phyloP scores from a whole-genome alignment of 2,888 invertebrate genomes.

The Diplolepis rosae region DNA sequence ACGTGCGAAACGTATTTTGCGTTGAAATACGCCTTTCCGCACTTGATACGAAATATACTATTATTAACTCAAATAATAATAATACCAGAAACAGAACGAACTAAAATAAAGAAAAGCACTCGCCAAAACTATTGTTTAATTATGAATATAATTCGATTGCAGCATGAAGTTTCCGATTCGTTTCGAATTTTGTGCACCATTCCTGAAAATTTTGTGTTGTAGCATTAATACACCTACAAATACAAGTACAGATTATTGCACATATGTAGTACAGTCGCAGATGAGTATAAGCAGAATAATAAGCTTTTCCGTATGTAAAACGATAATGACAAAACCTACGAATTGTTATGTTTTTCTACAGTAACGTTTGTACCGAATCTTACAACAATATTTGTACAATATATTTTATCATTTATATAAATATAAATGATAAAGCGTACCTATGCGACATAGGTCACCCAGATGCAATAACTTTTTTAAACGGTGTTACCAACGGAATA shows the following conservation, averaged over 20 bases:
- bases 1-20: too few relatives aligned
- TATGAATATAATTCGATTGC: too few relatives aligned
- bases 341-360: constrained; percentile 73
- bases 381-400: constrained; percentile 72
- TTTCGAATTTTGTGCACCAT: background rate
- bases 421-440: constrained; percentile 66
- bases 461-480: constrained; percentile 73
- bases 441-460: constrained; percentile 70
- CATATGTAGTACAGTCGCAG: constrained; percentile 9
- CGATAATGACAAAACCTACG: constrained; percentile 51
- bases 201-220: constrained; percentile 1
- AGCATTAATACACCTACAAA: background rate
- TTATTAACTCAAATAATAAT: too few relatives aligned
- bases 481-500: constrained; percentile 61
- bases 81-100: too few relatives aligned
- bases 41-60: too few relatives aligned
- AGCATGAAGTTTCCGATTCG: background rate
- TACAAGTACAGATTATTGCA: constrained; percentile 15
- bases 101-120: too few relatives aligned
- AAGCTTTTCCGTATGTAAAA: constrained; percentile 63
- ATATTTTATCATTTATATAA: too few relatives aligned
- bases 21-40: too few relatives aligned
- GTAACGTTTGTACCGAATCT: constrained; percentile 73
- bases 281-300: constrained; percentile 56
- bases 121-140: too few relatives aligned